phyloP scores from a whole-genome alignment of 1,140 invertebrate genomes.

The Brachionus rubens region DNA sequence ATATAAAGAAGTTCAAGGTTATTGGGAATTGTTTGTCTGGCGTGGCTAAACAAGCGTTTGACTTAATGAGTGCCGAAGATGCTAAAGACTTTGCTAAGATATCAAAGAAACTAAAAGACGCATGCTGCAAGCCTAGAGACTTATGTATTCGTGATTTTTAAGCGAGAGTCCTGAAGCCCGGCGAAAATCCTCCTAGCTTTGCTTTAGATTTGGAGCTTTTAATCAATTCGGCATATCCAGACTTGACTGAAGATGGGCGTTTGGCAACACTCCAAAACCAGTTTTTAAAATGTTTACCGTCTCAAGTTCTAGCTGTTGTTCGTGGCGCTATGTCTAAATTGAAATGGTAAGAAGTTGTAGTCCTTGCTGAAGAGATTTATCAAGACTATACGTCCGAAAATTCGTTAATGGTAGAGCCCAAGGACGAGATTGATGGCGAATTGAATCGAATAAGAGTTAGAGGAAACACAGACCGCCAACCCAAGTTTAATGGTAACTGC shows the following conservation, averaged over 20 bases:
- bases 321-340: background rate
- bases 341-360: background rate
- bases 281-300: background rate
- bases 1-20: background rate
- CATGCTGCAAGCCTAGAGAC: background rate
- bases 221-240: background rate
- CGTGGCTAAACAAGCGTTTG: slow-evolving; percentile 10
- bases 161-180: background rate
- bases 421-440: slow-evolving; percentile 2
- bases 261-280: background rate
- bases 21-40: background rate
- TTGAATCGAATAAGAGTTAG: background rate
- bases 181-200: background rate
- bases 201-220: background rate
- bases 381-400: background rate
- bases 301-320: background rate
- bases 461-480: background rate
- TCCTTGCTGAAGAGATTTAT: background rate
- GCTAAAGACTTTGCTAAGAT: background rate
- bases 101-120: background rate
- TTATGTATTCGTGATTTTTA: background rate
- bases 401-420: background rate
- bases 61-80: background rate
- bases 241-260: background rate
- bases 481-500: background rate